Percentiles rank a stretch among this genome's conserved stretches.
phyloP scores from a whole-genome alignment of 37 sponge, comb jelly and placozoan species.

The Corticium candelabrum region DNA sequence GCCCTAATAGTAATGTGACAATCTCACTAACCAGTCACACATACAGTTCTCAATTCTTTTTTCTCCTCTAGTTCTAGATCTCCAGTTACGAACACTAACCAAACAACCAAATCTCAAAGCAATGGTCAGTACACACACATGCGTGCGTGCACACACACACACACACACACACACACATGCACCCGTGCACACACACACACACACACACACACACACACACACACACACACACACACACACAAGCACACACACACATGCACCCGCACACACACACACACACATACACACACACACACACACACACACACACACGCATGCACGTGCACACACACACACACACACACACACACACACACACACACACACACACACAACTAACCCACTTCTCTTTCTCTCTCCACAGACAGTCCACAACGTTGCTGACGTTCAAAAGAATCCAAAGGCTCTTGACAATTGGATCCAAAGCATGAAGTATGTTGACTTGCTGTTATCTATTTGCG shows the following conservation, averaged over 20 bases:
- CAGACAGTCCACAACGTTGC: conserved; percentile 66
- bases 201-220: neutral
- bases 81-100: conserved; percentile 77
- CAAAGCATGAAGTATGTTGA: conserved; percentile 63
- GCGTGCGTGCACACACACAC: too few relatives aligned
- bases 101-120: conserved; percentile 58
- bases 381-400: neutral
- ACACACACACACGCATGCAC: neutral
- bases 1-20: neutral
- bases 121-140: conserved; percentile 8
- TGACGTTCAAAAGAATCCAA: conserved; percentile 71
- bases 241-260: too few relatives aligned
- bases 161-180: too few relatives aligned
- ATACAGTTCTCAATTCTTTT: neutral
- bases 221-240: neutral
- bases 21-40: neutral
- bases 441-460: conserved; percentile 88
- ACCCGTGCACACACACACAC: neutral
- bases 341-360: neutral
- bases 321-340: neutral
- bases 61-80: conserved; percentile 54
- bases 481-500: too few relatives aligned
- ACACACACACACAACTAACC: neutral
- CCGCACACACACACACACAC: neutral
- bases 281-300: neutral